Evolutionary conservation across 2,113 vertebrate genomes (phyloP), one percentile per base, ranked within the genome.

Genomic region (Zeus faber): DNA sequence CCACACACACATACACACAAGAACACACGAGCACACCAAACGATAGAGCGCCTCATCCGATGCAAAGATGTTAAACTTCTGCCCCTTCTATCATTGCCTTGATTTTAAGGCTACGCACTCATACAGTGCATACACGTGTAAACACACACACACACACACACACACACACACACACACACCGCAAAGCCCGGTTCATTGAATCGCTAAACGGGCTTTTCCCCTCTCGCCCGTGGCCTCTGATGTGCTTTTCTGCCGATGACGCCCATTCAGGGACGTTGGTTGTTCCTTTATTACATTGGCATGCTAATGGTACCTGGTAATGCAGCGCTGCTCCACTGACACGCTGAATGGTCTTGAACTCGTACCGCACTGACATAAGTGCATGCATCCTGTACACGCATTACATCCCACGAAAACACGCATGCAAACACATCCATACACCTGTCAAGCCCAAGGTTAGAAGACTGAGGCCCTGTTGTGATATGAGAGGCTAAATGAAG

Each of bases 291-390:
- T 76, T 65, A 61, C 60, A 54, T 24, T 9, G 44, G 67, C 64
- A 74, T 75, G 59, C 64, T 82, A 75, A 77, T 74, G 74, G 68
- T 67, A 70, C 70, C 58, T 67, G 58, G 33, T 72, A 60, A 74
- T 68, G 73, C 35, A 5, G 31, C 14, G 31, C 31, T 33, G 8
- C 8, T 5, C 53, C 33, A 59, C 48, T 72, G 66, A 77, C 55
- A 67, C 65, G 67, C 73, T 80, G 73, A n/a, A n/a, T n/a, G n/a
- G n/a, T n/a, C n/a, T n/a, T n/a, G n/a, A n/a, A n/a, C n/a, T n/a
- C n/a, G n/a, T n/a, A n/a, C n/a, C n/a, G n/a, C n/a, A n/a, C n/a
- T n/a, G n/a, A n/a, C n/a, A n/a, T n/a, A n/a, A n/a, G n/a, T n/a
- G n/a, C n/a, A n/a, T n/a, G n/a, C n/a, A n/a, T n/a, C n/a, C n/a